Evolutionary conservation across 2,888 invertebrate species (phyloP).

Genomic region (Iselma pallidipennis): DNA sequence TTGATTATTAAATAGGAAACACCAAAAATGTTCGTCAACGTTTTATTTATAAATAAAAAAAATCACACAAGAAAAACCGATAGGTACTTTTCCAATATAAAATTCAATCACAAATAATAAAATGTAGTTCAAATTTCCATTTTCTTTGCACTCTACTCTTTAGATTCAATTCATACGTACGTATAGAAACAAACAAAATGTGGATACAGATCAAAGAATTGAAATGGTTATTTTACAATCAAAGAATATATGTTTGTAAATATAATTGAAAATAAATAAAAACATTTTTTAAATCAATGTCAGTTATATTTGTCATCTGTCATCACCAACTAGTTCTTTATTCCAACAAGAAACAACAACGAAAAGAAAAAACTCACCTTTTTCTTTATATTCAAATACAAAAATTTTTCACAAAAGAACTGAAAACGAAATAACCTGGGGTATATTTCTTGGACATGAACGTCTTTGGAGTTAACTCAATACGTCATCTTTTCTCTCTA

Average conservation of each 20-base stretch:
- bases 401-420: background rate
- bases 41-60: background rate
- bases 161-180: no score
- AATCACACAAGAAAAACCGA: no score
- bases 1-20: background rate
- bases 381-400: background rate
- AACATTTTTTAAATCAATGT: no score
- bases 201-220: background rate
- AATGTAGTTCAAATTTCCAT: background rate
- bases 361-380: background rate
- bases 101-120: background rate
- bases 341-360: background rate
- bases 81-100: background rate
- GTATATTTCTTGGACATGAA: background rate
- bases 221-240: no score
- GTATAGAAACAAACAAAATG: background rate
- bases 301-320: no score
- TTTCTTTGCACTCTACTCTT: no score
- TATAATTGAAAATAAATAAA: no score
- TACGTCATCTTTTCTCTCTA: background rate
- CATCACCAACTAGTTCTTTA: no score
- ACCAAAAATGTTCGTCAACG: no score
- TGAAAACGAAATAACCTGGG: background rate
- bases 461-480: slow-evolving; percentile 13
- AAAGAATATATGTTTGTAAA: no score